These are phyloP conservation scores for Alloplasta piceator DNA, from an alignment of 2,888 invertebrate genomes.

Conservation along the genomic window DNA sequence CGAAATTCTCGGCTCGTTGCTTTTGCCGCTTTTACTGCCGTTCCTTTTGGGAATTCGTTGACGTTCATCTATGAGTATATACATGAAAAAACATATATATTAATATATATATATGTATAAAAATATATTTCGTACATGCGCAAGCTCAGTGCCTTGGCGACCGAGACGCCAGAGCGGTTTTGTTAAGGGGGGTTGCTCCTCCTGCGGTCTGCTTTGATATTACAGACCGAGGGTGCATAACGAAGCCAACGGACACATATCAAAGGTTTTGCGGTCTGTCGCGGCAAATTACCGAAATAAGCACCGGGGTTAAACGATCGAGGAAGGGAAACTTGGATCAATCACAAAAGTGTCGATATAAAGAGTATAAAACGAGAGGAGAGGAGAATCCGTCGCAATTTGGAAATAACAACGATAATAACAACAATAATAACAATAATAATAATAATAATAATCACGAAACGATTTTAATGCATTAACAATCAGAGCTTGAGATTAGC, in stretches of 20 bases:
- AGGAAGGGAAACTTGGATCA: neutral
- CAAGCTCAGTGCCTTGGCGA: slow-evolving; percentile 80
- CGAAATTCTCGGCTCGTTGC: slow-evolving; percentile 48
- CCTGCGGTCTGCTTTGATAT: slow-evolving; percentile 42
- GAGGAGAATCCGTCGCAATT: neutral
- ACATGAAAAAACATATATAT: too few relatives aligned
- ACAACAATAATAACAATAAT: slow-evolving; percentile 1
- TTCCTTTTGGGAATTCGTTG: slow-evolving; percentile 58
- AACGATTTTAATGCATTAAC: slow-evolving; percentile 60
- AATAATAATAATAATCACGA: neutral
- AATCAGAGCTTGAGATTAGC: slow-evolving; percentile 69
- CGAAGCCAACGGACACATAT: slow-evolving; percentile 67
- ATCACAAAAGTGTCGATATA: neutral
- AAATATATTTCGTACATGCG: slow-evolving; percentile 65
- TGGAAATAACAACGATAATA: neutral
- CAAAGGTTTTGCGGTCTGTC: slow-evolving; percentile 70
- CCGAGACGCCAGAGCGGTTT: slow-evolving; percentile 72
- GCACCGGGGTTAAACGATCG: neutral
- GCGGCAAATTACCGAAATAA: slow-evolving; percentile 7
- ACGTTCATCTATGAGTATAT: slow-evolving; percentile 18
- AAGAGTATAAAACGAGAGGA: slow-evolving; percentile 4
- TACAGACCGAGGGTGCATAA: slow-evolving; percentile 34
- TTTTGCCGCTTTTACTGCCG: slow-evolving; percentile 49
- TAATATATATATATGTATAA: neutral
- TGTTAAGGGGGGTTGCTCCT: slow-evolving; percentile 18